Conservation (phyloP, 1,140 invertebrate genomes). For the Bombus polaris region DNA sequence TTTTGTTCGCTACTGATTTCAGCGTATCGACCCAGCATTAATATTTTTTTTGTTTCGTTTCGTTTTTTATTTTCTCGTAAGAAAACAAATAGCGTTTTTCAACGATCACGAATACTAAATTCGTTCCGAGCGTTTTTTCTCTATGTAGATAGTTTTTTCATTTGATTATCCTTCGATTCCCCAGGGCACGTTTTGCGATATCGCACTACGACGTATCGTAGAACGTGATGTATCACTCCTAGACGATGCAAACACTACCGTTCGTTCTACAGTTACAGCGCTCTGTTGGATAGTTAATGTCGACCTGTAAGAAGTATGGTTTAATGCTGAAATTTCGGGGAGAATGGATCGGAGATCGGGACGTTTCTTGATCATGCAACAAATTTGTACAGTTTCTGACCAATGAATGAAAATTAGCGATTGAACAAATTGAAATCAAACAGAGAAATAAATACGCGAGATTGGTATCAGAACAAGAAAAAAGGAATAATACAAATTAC, state of each 20-base stretch:
- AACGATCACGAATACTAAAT: constrained; percentile 42
- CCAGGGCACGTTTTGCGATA: constrained; percentile 45
- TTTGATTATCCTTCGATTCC: constrained; percentile 54
- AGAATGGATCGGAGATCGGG: constrained; percentile 45
- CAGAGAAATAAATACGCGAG: constrained; percentile 19
- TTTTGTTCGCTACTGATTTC: background rate
- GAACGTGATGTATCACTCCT: constrained; percentile 43
- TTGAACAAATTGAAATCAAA: constrained; percentile 8
- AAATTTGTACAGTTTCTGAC: constrained; percentile 22
- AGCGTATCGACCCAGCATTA: background rate
- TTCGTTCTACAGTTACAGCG: constrained; percentile 60
- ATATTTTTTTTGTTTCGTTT: constrained; percentile 6
- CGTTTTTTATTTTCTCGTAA: constrained; percentile 6
- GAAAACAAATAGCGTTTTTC: constrained; percentile 27
- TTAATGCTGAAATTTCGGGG: constrained; percentile 76
- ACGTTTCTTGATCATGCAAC: constrained; percentile 55
- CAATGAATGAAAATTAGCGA: constrained; percentile 13
- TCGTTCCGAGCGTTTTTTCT: constrained; percentile 27
- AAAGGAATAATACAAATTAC: constrained; percentile 9
- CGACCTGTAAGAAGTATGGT: constrained; percentile 81
- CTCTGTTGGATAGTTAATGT: constrained; percentile 70
- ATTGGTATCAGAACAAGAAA: constrained; percentile 10
- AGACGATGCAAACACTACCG: constrained; percentile 40
- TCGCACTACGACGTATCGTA: constrained; percentile 28
- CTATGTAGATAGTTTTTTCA: constrained; percentile 31